phyloP scores from a whole-genome alignment of 1,140 invertebrate species.

The Drosophila orena region DNA sequence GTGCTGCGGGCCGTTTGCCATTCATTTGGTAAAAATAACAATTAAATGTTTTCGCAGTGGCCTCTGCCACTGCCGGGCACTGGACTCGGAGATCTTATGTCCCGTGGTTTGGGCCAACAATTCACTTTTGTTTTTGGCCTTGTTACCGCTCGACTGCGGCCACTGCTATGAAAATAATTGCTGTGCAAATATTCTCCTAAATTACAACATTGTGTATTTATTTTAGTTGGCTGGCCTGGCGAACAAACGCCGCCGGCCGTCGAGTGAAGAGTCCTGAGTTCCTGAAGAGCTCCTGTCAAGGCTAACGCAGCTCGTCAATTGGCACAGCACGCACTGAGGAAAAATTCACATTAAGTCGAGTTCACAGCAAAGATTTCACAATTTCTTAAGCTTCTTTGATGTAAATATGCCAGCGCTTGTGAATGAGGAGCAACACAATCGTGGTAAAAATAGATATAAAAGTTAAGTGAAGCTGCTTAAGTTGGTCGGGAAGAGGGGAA shows the following conservation, averaged over 20 bases:
- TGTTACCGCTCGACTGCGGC: conserved; percentile 49
- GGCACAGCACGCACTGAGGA: conserved; percentile 11
- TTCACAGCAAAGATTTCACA: no score
- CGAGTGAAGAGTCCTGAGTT: conserved; percentile 38
- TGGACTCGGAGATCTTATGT: conserved; percentile 32
- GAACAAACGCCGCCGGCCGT: conserved; percentile 31
- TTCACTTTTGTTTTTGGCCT: conserved; percentile 76
- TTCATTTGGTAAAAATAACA: conserved; percentile 84
- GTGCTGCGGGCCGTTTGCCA: conserved; percentile 79
- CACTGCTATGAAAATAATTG: conserved; percentile 74
- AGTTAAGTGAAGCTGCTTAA: no score
- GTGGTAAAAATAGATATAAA: no score
- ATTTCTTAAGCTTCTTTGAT: no score
- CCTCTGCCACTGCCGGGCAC: conserved; percentile 35
- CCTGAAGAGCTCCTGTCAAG: conserved; percentile 41
- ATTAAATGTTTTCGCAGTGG: conserved; percentile 82
- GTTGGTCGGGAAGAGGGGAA: no score
- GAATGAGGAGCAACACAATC: no score
- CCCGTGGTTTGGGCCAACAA: conserved; percentile 49
- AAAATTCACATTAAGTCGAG: background rate
- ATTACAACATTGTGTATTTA: conserved; percentile 77
- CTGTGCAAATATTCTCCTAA: conserved; percentile 75
- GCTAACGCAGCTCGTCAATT: conserved; percentile 33
- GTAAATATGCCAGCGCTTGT: no score
- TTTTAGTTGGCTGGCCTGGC: conserved; percentile 69